A percentile compares a stretch with the other conserved stretches of the same genome.
Evolutionary conservation across 2,888 invertebrate genomes (phyloP).

Genomic region (Molanna angustata): DNA sequence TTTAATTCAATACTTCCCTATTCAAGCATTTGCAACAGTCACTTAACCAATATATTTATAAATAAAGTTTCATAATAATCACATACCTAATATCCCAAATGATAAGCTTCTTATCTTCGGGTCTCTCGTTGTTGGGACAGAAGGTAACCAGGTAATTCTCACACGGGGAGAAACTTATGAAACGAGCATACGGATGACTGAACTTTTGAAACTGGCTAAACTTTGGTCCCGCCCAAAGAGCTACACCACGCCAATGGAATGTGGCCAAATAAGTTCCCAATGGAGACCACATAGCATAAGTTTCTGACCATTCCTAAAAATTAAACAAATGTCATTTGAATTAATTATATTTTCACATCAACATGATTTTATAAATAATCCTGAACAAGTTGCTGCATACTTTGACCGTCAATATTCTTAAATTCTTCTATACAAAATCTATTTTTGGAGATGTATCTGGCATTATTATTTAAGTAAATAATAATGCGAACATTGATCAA

Average conservation of each 20-base stretch:
- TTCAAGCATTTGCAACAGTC: no score
- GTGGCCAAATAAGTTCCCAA: conserved; percentile 95
- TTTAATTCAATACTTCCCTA: no score
- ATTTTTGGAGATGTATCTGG: no score
- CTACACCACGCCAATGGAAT: conserved; percentile 93
- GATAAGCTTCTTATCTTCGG: conserved; percentile 79
- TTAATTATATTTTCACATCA: no score
- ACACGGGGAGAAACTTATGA: conserved; percentile 96
- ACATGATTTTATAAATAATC: no score
- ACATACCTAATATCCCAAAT: conserved; percentile 91
- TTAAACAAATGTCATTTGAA: background rate
- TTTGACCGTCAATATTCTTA: no score
- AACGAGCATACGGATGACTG: conserved; percentile 85
- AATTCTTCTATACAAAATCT: no score
- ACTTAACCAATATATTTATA: no score
- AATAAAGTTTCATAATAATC: background rate
- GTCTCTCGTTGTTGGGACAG: conserved; percentile 73
- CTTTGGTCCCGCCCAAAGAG: conserved; percentile 94
- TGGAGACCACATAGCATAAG: conserved; percentile 96
- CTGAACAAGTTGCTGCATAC: no score
- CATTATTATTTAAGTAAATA: no score
- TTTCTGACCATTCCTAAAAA: conserved; percentile 88
- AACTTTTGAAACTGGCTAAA: conserved; percentile 92
- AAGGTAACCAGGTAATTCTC: conserved; percentile 96
- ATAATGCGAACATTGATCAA: no score